phyloP scores from a whole-genome alignment of 2,797 vertebrate species.

The Diplodus sargus region DNA sequence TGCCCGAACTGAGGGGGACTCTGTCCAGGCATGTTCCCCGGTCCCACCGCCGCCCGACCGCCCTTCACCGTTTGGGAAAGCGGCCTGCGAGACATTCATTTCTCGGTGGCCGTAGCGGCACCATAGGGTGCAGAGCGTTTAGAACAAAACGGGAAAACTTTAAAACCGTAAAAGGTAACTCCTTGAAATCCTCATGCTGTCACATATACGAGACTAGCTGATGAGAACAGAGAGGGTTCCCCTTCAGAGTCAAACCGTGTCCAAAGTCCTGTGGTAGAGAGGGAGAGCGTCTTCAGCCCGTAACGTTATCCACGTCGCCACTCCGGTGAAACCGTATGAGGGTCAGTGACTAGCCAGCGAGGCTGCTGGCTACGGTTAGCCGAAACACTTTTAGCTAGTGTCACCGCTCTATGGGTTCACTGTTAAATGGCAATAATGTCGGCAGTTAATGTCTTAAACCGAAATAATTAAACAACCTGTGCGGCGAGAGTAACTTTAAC shows the following conservation, averaged over 20 bases:
- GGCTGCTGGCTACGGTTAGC: constrained; percentile 42
- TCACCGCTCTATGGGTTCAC: neutral
- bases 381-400: constrained; percentile 2
- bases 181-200: constrained; percentile 58
- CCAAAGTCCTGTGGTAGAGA: constrained; percentile 75
- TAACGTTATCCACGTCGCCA: constrained; percentile 74
- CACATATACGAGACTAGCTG: constrained; percentile 39
- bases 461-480: neutral
- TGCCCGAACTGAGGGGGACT: constrained; percentile 68
- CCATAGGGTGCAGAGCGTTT: constrained; percentile 86
- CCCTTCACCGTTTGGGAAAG: constrained; percentile 89
- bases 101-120: constrained; percentile 85
- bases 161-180: constrained; percentile 50
- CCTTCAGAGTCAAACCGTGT: constrained; percentile 53
- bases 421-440: neutral
- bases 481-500: neutral
- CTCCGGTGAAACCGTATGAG: constrained; percentile 50
- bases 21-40: constrained; percentile 80
- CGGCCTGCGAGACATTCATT: constrained; percentile 89
- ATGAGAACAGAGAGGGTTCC: constrained; percentile 25
- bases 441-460: neutral
- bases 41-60: constrained; percentile 79
- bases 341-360: constrained; percentile 61
- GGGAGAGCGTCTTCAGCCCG: constrained; percentile 35
- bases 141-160: constrained; percentile 65